Evolutionary conservation across 2,888 invertebrate species (phyloP), one percentile per base, ranked within the genome.

Genomic region (Arge pagana): DNA sequence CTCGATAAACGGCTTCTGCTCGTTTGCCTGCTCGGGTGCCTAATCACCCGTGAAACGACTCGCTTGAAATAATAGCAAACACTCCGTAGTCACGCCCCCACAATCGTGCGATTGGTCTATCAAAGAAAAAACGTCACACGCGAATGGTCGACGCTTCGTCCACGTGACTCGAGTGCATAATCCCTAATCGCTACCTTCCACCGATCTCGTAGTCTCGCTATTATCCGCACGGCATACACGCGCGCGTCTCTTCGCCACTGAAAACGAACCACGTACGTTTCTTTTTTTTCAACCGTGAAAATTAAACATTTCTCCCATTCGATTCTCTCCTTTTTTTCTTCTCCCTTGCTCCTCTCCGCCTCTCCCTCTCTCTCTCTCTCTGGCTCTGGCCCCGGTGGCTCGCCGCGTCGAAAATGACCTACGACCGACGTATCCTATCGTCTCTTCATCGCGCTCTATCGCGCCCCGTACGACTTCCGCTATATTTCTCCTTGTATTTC

Each of bases 1-100:
- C 4, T 11, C 39, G 40, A 35, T 23, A 39, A 39, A 41, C 23
- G 50, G 26, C 37, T 39, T 35, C 50, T 31, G 53, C 39, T 40
- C 43, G 50, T 45, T 54, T 52, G 53, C 3, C 21, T 23, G 35
- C 33, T 55, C 45, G 42, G 39, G 55, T 52, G 54, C 55, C 54
- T 58, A 61, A 63, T 63, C 64, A 52, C 57, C 55, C 48, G 58
- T 45, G 50, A 50, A 35, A 49, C 55, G 59, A 64, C 61, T 63
- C 63, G 65, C 66, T 69, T 66, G 64, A 60, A 62, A 62, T 70
- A 68, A 68, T 68, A 67, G 70, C 66, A 67, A 68, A 66, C 63
- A 57, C 55, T 42, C 8, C 30, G 36, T 62, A 57, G 61, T 64
- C 67, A 67, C 69, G 67, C 68, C 68, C 62, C 59, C 61, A 56